A percentile compares a stretch with the other conserved stretches of the same genome.
These are phyloP conservation scores for Spatula clypeata DNA, from an alignment of 2,797 vertebrate species.

Conservation along the genomic window DNA sequence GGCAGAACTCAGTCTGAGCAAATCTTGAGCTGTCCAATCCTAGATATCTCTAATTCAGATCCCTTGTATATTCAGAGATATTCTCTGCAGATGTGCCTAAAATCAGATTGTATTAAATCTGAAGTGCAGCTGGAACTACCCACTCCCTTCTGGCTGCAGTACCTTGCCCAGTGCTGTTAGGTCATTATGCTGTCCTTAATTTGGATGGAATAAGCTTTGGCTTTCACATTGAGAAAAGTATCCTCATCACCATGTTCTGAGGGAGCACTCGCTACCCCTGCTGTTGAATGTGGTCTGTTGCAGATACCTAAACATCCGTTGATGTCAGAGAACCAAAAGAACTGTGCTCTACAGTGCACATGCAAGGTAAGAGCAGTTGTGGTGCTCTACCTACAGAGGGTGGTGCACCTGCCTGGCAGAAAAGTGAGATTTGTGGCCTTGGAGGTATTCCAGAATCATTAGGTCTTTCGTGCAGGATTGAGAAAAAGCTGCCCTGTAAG, in stretches of 20 bases:
- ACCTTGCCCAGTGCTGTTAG: background rate
- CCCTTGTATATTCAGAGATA: background rate
- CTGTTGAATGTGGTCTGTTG: background rate
- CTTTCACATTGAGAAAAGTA: background rate
- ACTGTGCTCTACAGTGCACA: background rate
- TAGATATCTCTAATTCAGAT: background rate
- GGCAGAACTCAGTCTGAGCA: background rate
- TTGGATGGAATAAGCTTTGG: background rate
- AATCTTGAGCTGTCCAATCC: background rate
- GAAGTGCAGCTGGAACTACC: background rate
- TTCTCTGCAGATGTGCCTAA: background rate
- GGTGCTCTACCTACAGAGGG: background rate
- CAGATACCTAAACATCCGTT: background rate
- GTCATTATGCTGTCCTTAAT: accelerated
- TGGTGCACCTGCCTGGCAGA: background rate
- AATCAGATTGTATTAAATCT: background rate
- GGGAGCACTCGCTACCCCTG: background rate
- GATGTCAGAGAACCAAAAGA: background rate
- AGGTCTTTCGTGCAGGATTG: background rate
- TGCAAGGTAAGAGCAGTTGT: background rate
- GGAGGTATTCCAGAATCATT: background rate
- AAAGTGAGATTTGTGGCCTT: background rate
- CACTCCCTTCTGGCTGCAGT: background rate
- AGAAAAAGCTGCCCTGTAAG: background rate
- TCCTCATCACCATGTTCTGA: accelerated